A percentile compares a stretch with the other conserved stretches of the same genome.
phyloP scores from a whole-genome alignment of 2,113 vertebrate genomes.

The Perccottus glenii region DNA sequence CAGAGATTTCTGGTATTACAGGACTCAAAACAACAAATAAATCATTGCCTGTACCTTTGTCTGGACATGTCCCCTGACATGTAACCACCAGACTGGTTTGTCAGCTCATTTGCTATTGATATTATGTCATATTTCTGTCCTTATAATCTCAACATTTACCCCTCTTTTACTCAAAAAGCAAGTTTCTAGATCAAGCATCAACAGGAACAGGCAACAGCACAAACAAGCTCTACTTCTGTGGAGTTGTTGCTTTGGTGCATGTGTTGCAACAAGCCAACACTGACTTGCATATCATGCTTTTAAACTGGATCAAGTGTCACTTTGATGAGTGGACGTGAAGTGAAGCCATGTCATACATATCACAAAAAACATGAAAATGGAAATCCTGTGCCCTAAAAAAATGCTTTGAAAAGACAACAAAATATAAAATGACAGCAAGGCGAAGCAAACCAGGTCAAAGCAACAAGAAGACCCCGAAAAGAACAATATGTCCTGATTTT shows the following conservation, averaged over 20 bases:
- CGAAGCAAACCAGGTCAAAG: constrained; percentile 59
- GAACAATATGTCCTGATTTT: constrained; percentile 56
- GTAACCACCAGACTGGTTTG: no score
- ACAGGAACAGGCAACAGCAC: neutral
- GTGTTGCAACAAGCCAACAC: constrained; percentile 12
- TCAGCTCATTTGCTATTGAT: no score
- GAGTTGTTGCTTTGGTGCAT: no score
- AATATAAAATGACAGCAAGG: constrained; percentile 30
- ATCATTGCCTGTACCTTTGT: no score
- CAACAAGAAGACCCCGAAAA: constrained; percentile 57
- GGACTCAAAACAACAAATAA: no score
- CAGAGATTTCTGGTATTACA: no score
- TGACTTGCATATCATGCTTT: constrained; percentile 14
- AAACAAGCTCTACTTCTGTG: neutral
- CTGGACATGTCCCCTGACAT: no score
- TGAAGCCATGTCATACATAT: neutral
- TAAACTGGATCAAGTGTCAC: constrained; percentile 33
- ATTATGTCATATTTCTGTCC: no score
- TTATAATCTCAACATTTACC: no score
- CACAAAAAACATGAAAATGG: neutral
- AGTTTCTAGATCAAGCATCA: neutral
- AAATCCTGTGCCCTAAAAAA: constrained; percentile 32
- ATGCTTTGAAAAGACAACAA: constrained; percentile 30
- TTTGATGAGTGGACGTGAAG: constrained; percentile 11
- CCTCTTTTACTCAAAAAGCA: no score